Evolutionary conservation across 2,797 vertebrate genomes (phyloP).

Genomic region (Chelon auratus): DNA sequence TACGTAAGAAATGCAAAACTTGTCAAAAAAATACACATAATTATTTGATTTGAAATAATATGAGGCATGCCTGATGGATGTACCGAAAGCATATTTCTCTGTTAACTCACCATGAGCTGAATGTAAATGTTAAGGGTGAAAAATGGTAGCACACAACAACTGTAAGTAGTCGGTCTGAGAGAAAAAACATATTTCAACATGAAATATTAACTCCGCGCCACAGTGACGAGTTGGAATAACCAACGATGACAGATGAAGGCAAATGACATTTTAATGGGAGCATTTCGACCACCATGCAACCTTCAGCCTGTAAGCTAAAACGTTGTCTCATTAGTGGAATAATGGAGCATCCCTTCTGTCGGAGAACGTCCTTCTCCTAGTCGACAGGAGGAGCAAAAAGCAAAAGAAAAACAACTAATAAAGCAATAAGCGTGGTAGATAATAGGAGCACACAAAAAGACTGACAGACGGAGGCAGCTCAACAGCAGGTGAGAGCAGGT

Average conservation of each 20-base stretch:
- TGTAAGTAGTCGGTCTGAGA: conserved; percentile 1
- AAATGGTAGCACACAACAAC: neutral
- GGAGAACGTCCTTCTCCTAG: conserved; percentile 15
- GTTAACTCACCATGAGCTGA: conserved; percentile 17
- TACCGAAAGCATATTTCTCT: neutral
- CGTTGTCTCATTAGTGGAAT: conserved; percentile 42
- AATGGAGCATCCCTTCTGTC: conserved; percentile 21
- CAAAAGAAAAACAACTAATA: neutral
- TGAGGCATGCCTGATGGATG: neutral
- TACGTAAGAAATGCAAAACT: neutral
- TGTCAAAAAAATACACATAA: neutral
- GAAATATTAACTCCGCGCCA: conserved; percentile 61
- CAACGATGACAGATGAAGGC: conserved; percentile 28
- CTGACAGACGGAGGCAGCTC: neutral
- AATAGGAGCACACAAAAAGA: neutral
- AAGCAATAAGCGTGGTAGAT: conserved; percentile 6
- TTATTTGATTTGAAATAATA: neutral
- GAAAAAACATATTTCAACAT: conserved; percentile 44
- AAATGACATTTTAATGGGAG: conserved; percentile 64
- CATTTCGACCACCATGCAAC: conserved; percentile 45
- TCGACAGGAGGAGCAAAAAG: neutral
- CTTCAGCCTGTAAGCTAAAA: conserved; percentile 43
- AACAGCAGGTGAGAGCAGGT: neutral
- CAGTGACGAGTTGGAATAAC: conserved; percentile 49
- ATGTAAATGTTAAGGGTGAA: conserved; percentile 15